Evolutionary conservation across 1,140 invertebrate genomes (phyloP), one percentile per base, ranked within the genome.

Genomic region (Drosophila seguyi): DNA sequence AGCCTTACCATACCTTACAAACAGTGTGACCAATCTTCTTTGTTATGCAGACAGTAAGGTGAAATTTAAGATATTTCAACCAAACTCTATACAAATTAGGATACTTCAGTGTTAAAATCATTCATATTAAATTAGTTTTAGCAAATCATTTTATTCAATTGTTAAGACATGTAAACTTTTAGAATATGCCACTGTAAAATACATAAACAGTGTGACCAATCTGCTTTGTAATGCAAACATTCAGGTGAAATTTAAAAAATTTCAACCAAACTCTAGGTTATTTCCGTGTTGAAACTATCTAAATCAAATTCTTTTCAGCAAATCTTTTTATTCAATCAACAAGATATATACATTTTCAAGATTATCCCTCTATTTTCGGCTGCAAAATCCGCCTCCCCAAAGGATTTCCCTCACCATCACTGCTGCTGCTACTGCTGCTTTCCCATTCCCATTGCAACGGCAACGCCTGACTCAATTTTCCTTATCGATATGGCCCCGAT

Each of bases 401-500:
- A 22, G 58, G 58, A 45, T 63, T 44, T 66, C 25, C 41, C 41
- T 13, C 58, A 63, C 31, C 25, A 67, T 38, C 63, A 16, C 22
- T 16, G 27, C 53, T 41, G 34, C 10, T 56, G 3, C n/a, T n/a
- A n/a, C n/a, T n/a, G n/a, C 25, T n/a, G 31, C 56, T 65, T 45
- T 31, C 22, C 13, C 44, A 50, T 50, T 50, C 27, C 61, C 34
- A 68, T 41, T 67, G 34, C 42, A 53, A 18, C 27, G 38, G 27
- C 29, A 38, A 38, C 14, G 36, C 14, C 42, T 48, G 50, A 72
- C 45, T 72, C 69, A 72, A 57, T 72, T 72, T 56, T 38, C 65
- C 63, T 56, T 69, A 71, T 71, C 67, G 38, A 71, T 71, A 67
- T 68, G 61, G 27, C 44, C 61, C 65, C 62, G 61, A 67, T 67